These are phyloP conservation scores for Montipora cactus DNA, from an alignment of 64 coral and sea anemone genomes.

Conservation along the genomic window DNA sequence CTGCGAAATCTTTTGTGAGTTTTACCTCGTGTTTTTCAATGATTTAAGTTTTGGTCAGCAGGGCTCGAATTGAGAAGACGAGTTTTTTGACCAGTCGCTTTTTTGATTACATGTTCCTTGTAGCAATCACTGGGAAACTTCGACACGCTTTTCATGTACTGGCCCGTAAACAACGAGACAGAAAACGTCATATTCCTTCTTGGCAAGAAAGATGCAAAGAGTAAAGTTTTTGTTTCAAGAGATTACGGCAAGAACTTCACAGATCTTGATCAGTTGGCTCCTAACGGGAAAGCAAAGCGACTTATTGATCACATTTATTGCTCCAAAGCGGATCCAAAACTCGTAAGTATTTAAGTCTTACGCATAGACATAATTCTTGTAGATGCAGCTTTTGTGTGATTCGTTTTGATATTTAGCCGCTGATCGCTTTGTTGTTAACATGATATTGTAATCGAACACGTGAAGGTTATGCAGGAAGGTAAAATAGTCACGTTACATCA, in stretches of 20 bases:
- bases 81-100: background rate
- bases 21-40: background rate
- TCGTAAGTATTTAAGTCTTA: slow-evolving; percentile 55
- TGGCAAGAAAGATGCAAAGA: slow-evolving; percentile 1
- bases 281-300: background rate
- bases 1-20: background rate
- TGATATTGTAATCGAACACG: background rate
- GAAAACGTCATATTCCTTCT: slow-evolving; percentile 48
- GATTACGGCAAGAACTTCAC: slow-evolving; percentile 59
- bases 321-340: slow-evolving; percentile 32
- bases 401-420: slow-evolving; percentile 2
- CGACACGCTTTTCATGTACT: slow-evolving; percentile 45
- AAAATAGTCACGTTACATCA: no score
- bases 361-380: background rate
- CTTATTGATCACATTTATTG: slow-evolving; percentile 68
- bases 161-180: slow-evolving; percentile 2
- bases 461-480: no score
- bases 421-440: background rate
- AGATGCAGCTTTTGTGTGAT: background rate
- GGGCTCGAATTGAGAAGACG: background rate
- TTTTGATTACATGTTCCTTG: background rate
- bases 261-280: background rate
- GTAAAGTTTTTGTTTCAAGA: slow-evolving; percentile 40
- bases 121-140: slow-evolving; percentile 14
- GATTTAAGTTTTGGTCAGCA: background rate